Percentiles rank a stretch among this genome's conserved stretches.
Evolutionary conservation across 2,888 invertebrate genomes (phyloP).

Genomic region (Eubasilissa splendida): DNA sequence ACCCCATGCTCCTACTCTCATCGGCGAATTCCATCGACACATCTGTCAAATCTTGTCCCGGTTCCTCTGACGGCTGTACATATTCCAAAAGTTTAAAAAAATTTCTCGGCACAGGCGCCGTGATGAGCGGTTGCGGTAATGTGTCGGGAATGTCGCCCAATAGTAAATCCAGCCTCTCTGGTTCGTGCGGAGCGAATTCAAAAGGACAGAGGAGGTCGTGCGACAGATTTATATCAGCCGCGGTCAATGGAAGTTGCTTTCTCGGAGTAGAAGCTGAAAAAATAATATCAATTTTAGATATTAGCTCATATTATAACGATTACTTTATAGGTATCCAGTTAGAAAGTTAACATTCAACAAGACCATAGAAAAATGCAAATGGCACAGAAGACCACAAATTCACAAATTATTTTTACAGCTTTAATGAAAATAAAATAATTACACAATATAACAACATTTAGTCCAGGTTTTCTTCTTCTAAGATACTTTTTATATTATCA

Average conservation of each 20-base stretch:
- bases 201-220: slow-evolving; percentile 2
- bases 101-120: neutral
- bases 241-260: neutral
- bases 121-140: neutral
- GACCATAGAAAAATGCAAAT: no score
- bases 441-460: no score
- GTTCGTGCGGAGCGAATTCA: neutral
- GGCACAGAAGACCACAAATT: no score
- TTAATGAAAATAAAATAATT: no score
- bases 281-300: neutral
- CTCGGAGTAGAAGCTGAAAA: slow-evolving; percentile 17
- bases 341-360: no score
- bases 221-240: neutral
- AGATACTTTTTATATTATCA: no score
- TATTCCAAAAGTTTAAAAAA: neutral
- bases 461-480: no score
- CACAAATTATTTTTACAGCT: no score
- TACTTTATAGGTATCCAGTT: no score
- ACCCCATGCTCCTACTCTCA: neutral
- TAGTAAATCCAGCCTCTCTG: slow-evolving; percentile 8
- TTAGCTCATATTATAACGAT: neutral
- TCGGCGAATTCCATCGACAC: neutral
- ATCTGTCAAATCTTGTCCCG: neutral
- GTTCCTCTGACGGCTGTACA: neutral
- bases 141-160: neutral